Conservation (phyloP, 37 sponge, comb jelly and placozoan genomes). For the Bolinopsis microptera region DNA sequence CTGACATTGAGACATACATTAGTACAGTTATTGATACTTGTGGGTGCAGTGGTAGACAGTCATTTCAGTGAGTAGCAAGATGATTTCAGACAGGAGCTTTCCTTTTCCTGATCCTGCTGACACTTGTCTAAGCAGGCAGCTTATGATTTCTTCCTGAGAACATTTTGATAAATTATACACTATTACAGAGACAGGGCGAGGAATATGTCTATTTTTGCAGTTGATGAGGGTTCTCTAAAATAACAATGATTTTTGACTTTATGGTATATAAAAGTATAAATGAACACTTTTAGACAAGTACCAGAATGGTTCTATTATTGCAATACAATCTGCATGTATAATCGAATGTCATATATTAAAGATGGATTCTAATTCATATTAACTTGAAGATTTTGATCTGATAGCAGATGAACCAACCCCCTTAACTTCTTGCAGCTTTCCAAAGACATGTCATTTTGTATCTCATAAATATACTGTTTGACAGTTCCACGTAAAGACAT, state of each 20-base stretch:
- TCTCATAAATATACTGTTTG: constrained; percentile 1
- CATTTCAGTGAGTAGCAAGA: constrained; percentile 39
- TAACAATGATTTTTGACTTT: too few relatives aligned
- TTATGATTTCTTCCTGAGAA: constrained; percentile 44
- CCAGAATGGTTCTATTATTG: not conserved
- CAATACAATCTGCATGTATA: not conserved
- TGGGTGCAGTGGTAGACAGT: not conserved
- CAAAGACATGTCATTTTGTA: not conserved
- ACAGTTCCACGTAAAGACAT: constrained; percentile 52
- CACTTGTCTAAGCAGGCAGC: constrained; percentile 1
- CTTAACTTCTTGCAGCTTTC: not conserved
- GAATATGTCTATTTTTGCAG: too few relatives aligned
- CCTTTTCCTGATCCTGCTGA: constrained; percentile 30
- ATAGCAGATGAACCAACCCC: not conserved
- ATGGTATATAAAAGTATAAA: too few relatives aligned
- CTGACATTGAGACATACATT: not conserved
- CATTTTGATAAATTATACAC: not conserved
- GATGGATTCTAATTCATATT: not conserved
- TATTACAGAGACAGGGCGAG: too few relatives aligned
- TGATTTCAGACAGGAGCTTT: constrained; percentile 52
- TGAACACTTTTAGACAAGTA: too few relatives aligned
- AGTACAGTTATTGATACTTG: constrained; percentile 5
- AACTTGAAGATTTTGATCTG: constrained; percentile 32
- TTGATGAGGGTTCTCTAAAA: too few relatives aligned
- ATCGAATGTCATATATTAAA: too few relatives aligned